Conservation (phyloP, 2,888 invertebrate species). For the Archips crataeganus region DNA sequence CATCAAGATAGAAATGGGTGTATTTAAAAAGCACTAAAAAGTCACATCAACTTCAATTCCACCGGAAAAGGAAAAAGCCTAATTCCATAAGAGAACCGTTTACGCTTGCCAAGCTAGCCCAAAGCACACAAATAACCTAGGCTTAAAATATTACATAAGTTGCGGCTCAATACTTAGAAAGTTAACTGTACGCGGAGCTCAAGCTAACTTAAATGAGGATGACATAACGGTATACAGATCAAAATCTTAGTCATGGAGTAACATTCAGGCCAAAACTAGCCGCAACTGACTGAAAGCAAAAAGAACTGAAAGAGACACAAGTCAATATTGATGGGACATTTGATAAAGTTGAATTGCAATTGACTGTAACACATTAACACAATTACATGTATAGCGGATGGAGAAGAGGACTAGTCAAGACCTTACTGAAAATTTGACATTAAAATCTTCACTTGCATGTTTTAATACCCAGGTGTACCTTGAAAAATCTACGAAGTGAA, state of each 20-base stretch:
- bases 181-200: slow-evolving; percentile 17
- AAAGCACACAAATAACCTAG: slow-evolving; percentile 7
- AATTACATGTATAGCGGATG: too few relatives aligned
- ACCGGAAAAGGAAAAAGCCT: background rate
- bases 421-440: too few relatives aligned
- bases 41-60: background rate
- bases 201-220: background rate
- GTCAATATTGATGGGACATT: background rate
- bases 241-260: background rate
- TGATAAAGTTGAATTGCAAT: too few relatives aligned
- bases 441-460: too few relatives aligned
- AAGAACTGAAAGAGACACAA: background rate
- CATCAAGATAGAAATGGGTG: background rate
- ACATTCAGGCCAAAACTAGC: too few relatives aligned
- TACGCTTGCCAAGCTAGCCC: slow-evolving; percentile 15
- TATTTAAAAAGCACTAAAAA: background rate
- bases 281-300: background rate
- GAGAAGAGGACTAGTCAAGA: too few relatives aligned
- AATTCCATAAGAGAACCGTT: slow-evolving; percentile 2
- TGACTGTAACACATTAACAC: too few relatives aligned
- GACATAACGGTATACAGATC: background rate
- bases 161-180: slow-evolving; percentile 16
- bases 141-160: slow-evolving; percentile 21
- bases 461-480: too few relatives aligned
- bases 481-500: too few relatives aligned